A percentile compares a stretch with the other conserved stretches of the same genome.
These are phyloP conservation scores for Galago senegalensis DNA, from an alignment of 2,797 vertebrate species.

Conservation along the genomic window DNA sequence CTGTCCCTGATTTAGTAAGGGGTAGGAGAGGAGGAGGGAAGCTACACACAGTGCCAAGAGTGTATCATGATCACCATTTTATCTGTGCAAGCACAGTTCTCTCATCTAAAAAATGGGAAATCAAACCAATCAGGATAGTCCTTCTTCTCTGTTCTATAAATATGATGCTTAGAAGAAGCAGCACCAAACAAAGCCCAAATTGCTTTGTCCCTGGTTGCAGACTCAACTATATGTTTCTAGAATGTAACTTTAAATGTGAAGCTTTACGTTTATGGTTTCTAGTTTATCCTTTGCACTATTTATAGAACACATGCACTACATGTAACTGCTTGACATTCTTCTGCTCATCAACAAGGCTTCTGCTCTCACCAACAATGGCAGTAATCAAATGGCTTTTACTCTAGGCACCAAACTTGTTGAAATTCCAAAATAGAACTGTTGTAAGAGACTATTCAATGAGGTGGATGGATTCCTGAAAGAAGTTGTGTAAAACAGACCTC, in stretches of 20 bases:
- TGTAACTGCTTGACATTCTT: neutral
- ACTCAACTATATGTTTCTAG: neutral
- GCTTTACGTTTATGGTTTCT: neutral
- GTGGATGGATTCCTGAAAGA: constrained; percentile 27
- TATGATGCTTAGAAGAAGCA: neutral
- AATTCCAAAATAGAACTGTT: constrained; percentile 45
- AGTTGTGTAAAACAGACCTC: constrained; percentile 9
- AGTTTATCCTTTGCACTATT: neutral
- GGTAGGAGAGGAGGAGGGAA: neutral
- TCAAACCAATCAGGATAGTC: neutral
- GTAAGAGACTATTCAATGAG: neutral
- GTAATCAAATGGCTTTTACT: constrained; percentile 53
- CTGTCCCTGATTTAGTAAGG: neutral
- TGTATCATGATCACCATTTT: neutral
- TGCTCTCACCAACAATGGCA: constrained; percentile 43
- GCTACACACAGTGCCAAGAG: neutral
- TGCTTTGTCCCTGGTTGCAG: neutral
- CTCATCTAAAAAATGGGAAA: neutral
- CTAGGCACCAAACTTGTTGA: constrained; percentile 8
- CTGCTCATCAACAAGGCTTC: constrained; percentile 11
- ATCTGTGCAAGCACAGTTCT: neutral
- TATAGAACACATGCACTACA: neutral
- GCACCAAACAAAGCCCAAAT: neutral
- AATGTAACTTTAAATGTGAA: neutral
- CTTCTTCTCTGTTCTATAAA: neutral